phyloP scores from a whole-genome alignment of 2,797 vertebrate species.

The Loris lydekkerianus region DNA sequence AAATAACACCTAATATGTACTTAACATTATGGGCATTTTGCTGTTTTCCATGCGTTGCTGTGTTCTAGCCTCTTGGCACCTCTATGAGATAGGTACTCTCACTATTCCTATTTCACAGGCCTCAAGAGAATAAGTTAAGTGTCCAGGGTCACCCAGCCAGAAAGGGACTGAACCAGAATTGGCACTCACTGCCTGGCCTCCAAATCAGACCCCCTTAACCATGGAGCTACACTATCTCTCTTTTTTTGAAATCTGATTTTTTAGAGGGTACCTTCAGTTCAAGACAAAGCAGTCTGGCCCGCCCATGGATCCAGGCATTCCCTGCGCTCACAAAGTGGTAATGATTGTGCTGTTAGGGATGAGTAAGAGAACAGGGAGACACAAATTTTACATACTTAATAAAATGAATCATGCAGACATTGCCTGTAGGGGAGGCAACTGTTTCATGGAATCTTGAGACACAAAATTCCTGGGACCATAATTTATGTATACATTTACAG shows the following conservation, averaged over 20 bases:
- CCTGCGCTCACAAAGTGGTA: not conserved
- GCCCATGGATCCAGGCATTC: not conserved
- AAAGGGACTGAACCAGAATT: not conserved
- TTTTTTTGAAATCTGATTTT: slow-evolving; percentile 21
- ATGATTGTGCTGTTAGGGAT: not conserved
- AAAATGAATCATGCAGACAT: not conserved
- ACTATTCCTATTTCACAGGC: slow-evolving; percentile 23
- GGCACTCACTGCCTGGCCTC: not conserved
- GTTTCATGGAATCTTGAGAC: slow-evolving; percentile 34
- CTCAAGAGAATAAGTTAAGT: slow-evolving; percentile 30
- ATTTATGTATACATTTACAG: slow-evolving; percentile 3
- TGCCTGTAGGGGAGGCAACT: not conserved
- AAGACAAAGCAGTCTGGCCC: not conserved
- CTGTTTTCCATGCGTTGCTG: not conserved
- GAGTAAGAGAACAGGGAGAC: not conserved
- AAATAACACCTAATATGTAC: not conserved
- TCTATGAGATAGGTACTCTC: not conserved
- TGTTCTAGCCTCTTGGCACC: not conserved
- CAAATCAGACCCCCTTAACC: not conserved
- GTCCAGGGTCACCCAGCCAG: not conserved
- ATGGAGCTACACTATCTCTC: not conserved
- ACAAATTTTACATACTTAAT: not conserved
- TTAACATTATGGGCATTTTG: not conserved
- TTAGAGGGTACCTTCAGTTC: not conserved
- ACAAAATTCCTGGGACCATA: slow-evolving; percentile 23